These are phyloP conservation scores for Channa striata DNA, from an alignment of 2,797 vertebrate genomes.

Conservation along the genomic window DNA sequence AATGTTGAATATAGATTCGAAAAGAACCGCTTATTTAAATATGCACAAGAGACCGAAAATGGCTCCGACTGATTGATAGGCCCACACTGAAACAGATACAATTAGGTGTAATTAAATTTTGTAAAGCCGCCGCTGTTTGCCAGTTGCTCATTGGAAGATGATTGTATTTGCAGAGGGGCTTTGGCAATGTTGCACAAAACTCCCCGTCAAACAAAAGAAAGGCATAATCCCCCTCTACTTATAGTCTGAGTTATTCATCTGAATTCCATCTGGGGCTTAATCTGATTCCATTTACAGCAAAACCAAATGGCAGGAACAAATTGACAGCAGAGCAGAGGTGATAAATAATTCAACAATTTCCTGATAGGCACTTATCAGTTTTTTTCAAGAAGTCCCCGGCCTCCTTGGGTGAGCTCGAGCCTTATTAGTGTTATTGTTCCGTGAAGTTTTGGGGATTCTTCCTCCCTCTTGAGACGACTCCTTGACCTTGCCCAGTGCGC, in stretches of 20 bases:
- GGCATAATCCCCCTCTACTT: conserved; percentile 57
- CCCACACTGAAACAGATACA: conserved; percentile 69
- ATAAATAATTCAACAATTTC: conserved; percentile 81
- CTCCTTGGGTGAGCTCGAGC: conserved; percentile 33
- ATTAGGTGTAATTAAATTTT: conserved; percentile 76
- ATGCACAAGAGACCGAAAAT: conserved; percentile 62
- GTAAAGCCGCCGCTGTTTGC: conserved; percentile 66
- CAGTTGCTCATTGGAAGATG: conserved; percentile 62
- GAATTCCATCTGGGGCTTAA: conserved; percentile 66
- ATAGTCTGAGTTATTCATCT: conserved; percentile 51
- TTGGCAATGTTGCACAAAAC: conserved; percentile 67
- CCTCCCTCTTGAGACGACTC: conserved; percentile 45
- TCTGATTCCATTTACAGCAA: conserved; percentile 73
- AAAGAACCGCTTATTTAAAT: conserved; percentile 67
- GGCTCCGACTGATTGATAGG: conserved; percentile 68
- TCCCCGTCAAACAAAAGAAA: conserved; percentile 63
- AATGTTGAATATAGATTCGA: conserved; percentile 42
- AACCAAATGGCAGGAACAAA: conserved; percentile 69
- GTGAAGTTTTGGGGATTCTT: conserved; percentile 51
- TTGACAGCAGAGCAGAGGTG: conserved; percentile 63
- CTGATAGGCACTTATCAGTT: conserved; percentile 76
- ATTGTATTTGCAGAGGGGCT: conserved; percentile 69
- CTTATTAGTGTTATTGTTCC: conserved; percentile 66
- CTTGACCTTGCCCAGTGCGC: conserved; percentile 75
- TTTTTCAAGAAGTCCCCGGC: conserved; percentile 28